phyloP scores from a whole-genome alignment of 2,888 invertebrate species.

The Diarsia mendica region DNA sequence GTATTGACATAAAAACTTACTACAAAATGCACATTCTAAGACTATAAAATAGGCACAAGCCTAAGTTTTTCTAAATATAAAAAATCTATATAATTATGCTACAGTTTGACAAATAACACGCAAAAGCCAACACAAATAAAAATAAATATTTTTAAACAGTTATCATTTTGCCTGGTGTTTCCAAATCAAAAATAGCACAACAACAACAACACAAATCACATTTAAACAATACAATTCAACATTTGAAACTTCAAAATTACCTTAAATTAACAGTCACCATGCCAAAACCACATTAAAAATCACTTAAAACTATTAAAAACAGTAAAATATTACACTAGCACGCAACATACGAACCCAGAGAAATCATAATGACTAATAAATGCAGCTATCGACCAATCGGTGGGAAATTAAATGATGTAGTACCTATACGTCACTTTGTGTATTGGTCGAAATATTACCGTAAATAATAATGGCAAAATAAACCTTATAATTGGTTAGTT shows the following conservation, averaged over 20 bases:
- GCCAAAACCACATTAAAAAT: background rate
- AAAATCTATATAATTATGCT: too few relatives aligned
- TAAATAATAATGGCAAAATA: background rate
- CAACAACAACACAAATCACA: background rate
- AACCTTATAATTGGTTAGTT: background rate
- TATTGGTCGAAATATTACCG: background rate
- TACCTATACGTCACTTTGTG: background rate
- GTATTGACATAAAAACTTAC: background rate
- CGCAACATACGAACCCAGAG: background rate
- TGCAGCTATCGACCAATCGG: conserved; percentile 12
- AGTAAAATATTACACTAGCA: background rate
- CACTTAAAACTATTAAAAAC: background rate
- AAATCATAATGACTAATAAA: conserved; percentile 29
- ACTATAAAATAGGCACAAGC: too few relatives aligned
- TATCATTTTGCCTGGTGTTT: background rate
- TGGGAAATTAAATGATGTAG: conserved; percentile 21
- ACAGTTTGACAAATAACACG: background rate
- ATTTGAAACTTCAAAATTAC: conserved; percentile 17
- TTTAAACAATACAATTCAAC: conserved; percentile 1
- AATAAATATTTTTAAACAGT: background rate
- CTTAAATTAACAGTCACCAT: conserved; percentile 48
- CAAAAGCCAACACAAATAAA: background rate
- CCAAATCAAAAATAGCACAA: background rate
- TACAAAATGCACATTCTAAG: too few relatives aligned
- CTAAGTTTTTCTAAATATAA: too few relatives aligned